Evolutionary conservation across 2,797 vertebrate species (phyloP).

Genomic region (Smutsia gigantea): DNA sequence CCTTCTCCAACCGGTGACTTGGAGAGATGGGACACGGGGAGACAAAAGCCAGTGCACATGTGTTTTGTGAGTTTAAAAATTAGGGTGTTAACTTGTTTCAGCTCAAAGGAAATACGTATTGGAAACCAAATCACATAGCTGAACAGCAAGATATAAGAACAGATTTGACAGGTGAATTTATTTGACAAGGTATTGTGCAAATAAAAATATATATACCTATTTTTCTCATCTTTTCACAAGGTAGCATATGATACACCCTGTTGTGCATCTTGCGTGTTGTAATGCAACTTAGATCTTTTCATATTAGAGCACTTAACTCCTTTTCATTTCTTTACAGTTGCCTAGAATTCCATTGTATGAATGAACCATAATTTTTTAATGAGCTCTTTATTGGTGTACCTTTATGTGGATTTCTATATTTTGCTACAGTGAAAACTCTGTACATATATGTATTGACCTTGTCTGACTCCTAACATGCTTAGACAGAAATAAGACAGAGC

Average conservation of each 20-base stretch:
- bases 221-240: background rate
- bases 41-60: background rate
- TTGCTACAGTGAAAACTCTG: background rate
- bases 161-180: background rate
- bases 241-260: background rate
- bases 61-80: conserved; percentile 72
- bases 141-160: background rate
- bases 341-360: background rate
- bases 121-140: background rate
- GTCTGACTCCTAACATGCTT: background rate
- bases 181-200: background rate
- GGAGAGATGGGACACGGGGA: background rate
- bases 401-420: background rate
- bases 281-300: background rate
- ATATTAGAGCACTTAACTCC: background rate
- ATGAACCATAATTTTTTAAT: background rate
- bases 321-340: background rate
- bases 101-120: background rate
- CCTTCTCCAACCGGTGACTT: background rate
- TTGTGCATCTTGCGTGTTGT: background rate
- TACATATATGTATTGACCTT: background rate
- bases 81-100: conserved; percentile 67
- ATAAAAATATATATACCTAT: background rate
- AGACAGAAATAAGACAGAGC: background rate
- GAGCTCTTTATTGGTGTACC: background rate